Percentiles rank a stretch among this genome's conserved stretches.
phyloP scores from a whole-genome alignment of 1,140 invertebrate genomes.

The Drosophila sp. region DNA sequence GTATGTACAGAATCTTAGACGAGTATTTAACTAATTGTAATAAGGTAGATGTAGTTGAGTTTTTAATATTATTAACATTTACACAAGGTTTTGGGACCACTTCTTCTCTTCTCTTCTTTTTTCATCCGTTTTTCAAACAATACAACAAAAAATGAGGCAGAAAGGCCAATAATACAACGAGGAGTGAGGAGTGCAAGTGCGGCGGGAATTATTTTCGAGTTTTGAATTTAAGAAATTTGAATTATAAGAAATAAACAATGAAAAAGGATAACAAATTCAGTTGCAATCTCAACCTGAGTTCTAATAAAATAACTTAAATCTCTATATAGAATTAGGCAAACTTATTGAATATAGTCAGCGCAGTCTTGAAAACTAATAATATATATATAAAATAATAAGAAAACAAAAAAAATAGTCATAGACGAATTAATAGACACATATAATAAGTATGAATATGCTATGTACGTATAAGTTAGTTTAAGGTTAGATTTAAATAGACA shows the following conservation, averaged over 20 bases:
- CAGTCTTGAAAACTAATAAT: conserved; percentile 66
- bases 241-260: conserved; percentile 57
- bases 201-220: conserved; percentile 9
- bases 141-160: conserved; percentile 1
- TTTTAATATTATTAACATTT: conserved; percentile 4
- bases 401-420: conserved; percentile 15
- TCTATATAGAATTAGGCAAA: conserved; percentile 38
- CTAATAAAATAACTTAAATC: conserved; percentile 23
- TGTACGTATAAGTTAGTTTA: conserved; percentile 35
- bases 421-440: conserved; percentile 12
- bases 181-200: too few species aligned
- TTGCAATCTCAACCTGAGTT: conserved; percentile 77
- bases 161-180: neutral
- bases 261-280: conserved; percentile 70
- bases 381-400: conserved; percentile 16
- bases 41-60: conserved; percentile 61
- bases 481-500: conserved; percentile 53
- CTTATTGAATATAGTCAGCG: conserved; percentile 41
- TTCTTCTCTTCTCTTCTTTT: neutral
- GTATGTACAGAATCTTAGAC: conserved; percentile 62
- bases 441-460: conserved; percentile 12
- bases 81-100: conserved; percentile 10
- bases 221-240: conserved; percentile 6
- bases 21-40: conserved; percentile 37
- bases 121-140: conserved; percentile 22